Evolutionary conservation across 2,888 invertebrate genomes (phyloP).

Genomic region (Cheilosia impressa): DNA sequence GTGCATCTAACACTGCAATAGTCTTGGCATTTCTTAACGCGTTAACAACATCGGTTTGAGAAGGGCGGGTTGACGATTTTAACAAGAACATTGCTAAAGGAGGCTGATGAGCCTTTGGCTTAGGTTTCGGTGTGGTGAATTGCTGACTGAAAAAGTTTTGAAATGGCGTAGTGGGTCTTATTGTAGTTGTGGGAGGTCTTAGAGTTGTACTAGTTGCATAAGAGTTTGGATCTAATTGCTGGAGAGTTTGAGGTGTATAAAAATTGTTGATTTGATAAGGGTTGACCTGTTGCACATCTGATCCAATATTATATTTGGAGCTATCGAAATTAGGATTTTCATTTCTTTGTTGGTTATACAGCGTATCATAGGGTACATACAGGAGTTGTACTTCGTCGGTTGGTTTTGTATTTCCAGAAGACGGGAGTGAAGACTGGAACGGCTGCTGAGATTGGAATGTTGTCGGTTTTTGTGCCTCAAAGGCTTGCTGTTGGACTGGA

Average conservation of each 20-base stretch:
- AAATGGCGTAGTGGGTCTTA: constrained; percentile 77
- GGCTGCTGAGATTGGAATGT: constrained; percentile 76
- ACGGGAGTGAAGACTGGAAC: constrained; percentile 65
- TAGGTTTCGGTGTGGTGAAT: constrained; percentile 85
- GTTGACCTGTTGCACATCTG: constrained; percentile 82
- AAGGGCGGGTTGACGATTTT: constrained; percentile 83
- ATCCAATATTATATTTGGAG: constrained; percentile 80
- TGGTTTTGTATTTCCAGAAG: constrained; percentile 78
- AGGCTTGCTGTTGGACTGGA: constrained; percentile 78
- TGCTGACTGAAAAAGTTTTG: constrained; percentile 79
- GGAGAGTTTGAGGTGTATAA: constrained; percentile 81
- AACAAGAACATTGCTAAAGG: constrained; percentile 92
- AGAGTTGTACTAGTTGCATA: constrained; percentile 79
- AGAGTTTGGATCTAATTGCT: constrained; percentile 76
- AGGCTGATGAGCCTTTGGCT: constrained; percentile 91
- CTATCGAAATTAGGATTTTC: constrained; percentile 78
- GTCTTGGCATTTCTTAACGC: constrained; percentile 89
- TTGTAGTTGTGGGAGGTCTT: constrained; percentile 80
- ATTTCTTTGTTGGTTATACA: constrained; percentile 85
- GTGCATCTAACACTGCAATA: constrained; percentile 90
- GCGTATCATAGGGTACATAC: constrained; percentile 92
- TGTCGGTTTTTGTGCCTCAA: constrained; percentile 78
- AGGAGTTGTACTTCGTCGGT: constrained; percentile 90
- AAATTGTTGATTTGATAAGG: constrained; percentile 84
- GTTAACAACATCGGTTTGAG: constrained; percentile 89